Evolutionary conservation across 2,113 vertebrate species (phyloP).

Genomic region (Myrmophylax atrothorax): DNA sequence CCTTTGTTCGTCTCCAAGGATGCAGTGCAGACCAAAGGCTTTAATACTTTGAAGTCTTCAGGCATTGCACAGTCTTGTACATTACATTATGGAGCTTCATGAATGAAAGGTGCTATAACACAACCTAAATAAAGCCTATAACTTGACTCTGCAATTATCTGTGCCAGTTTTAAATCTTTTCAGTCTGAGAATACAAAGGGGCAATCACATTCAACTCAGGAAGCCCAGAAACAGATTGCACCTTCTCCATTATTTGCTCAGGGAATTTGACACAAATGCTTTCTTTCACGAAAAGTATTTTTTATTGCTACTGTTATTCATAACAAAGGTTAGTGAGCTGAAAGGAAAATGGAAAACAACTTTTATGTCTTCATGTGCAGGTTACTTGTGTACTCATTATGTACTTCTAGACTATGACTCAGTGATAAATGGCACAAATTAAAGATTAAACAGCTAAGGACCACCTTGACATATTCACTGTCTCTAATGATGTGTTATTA

Average conservation of each 20-base stretch:
- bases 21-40: neutral
- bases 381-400: neutral
- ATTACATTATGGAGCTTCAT: neutral
- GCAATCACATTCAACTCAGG: neutral
- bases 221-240: neutral
- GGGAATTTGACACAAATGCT: neutral
- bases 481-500: neutral
- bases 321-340: neutral
- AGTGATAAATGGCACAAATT: neutral
- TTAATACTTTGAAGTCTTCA: neutral
- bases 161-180: neutral
- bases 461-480: neutral
- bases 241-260: neutral
- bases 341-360: neutral
- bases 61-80: neutral
- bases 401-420: neutral
- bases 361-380: neutral
- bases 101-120: neutral
- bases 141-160: neutral
- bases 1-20: neutral
- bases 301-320: neutral
- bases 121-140: neutral
- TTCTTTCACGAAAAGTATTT: neutral
- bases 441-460: neutral
- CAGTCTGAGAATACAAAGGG: neutral